Conservation (phyloP, 1,140 invertebrate species). For the Chymomyza costata region DNA sequence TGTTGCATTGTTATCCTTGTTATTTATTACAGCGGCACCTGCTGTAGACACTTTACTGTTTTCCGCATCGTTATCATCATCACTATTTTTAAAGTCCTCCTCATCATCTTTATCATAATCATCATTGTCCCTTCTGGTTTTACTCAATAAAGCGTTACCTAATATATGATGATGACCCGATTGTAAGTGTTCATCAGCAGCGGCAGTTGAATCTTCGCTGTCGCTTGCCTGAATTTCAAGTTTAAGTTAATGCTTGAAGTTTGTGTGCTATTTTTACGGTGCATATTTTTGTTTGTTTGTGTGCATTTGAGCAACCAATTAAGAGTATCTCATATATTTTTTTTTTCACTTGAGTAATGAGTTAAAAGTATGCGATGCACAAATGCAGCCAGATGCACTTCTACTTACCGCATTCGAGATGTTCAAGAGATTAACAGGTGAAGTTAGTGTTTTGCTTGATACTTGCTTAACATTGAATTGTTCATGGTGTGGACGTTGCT, state of each 20-base stretch:
- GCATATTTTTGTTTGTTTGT: conserved; percentile 17
- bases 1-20: conserved; percentile 24
- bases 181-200: conserved; percentile 18
- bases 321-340: conserved; percentile 11
- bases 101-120: conserved; percentile 16
- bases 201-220: conserved; percentile 54
- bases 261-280: conserved; percentile 12
- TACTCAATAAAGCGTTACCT: conserved; percentile 60
- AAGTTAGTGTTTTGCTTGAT: conserved; percentile 68
- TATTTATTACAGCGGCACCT: background rate
- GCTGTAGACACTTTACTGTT: background rate
- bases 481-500: background rate
- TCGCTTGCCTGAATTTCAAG: conserved; percentile 71
- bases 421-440: conserved; percentile 67
- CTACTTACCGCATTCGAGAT: conserved; percentile 61
- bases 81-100: too few relatives aligned
- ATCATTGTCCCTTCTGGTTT: conserved; percentile 14
- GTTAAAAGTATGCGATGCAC: too few relatives aligned
- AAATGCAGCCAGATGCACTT: conserved; percentile 23
- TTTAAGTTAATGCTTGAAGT: conserved; percentile 43
- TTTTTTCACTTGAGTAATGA: conserved; percentile 21
- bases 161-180: conserved; percentile 30
- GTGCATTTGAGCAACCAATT: conserved; percentile 28
- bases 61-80: background rate
- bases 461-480: conserved; percentile 63